These are phyloP conservation scores for Hystrix cristata DNA, from an alignment of 2,113 vertebrate species.

Conservation along the genomic window DNA sequence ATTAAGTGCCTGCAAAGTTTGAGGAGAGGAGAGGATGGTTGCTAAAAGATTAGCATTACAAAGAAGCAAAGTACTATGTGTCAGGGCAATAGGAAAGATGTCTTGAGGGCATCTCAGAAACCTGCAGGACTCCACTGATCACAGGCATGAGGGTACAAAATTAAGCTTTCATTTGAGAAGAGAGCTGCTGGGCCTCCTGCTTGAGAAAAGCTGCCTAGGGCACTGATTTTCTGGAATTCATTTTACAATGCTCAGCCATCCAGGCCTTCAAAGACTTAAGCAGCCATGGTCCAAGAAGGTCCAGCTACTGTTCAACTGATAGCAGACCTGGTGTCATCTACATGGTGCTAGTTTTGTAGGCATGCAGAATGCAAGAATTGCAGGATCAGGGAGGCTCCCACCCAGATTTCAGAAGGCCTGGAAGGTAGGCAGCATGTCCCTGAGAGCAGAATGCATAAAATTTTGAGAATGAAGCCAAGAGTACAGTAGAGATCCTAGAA, in stretches of 20 bases:
- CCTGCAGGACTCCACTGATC: background rate
- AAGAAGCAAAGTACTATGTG: background rate
- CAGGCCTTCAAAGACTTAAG: background rate
- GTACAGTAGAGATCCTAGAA: background rate
- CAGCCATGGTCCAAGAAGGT: background rate
- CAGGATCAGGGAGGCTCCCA: background rate
- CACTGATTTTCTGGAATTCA: background rate
- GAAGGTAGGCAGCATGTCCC: background rate
- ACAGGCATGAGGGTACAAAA: background rate
- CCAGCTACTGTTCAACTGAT: background rate
- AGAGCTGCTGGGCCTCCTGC: background rate
- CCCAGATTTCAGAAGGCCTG: background rate
- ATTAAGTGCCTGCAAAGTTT: background rate
- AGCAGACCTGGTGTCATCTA: background rate
- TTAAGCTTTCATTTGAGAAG: background rate
- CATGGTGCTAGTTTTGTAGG: background rate
- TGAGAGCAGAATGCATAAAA: background rate
- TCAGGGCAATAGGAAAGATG: background rate
- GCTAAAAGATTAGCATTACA: background rate
- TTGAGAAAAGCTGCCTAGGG: background rate
- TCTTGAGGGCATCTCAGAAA: background rate
- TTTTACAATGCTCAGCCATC: background rate
- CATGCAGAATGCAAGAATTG: background rate
- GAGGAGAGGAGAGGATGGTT: background rate
- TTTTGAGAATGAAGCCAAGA: background rate